Evolutionary conservation across 2,797 vertebrate species (phyloP).

Genomic region (Parauchenoglanis punctatus): DNA sequence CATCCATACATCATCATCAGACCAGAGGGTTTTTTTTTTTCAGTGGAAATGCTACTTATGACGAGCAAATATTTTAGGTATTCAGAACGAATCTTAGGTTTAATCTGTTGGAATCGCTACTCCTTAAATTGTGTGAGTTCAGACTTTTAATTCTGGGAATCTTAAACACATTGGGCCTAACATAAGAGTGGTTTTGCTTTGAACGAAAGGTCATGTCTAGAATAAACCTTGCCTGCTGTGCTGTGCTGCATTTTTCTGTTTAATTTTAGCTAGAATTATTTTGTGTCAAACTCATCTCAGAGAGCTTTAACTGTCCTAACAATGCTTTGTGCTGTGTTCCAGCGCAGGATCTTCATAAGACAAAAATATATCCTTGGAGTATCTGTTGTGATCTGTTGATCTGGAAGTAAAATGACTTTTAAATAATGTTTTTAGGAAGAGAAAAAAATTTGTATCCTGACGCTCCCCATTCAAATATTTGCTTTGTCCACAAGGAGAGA

Average conservation of each 20-base stretch:
- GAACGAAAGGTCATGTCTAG: not conserved
- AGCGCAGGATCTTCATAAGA: not conserved
- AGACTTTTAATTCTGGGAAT: not conserved
- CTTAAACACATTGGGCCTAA: not conserved
- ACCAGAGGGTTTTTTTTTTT: not conserved
- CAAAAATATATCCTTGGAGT: not conserved
- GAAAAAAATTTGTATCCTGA: not conserved
- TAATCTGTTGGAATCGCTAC: too few species aligned
- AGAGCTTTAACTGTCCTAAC: not conserved
- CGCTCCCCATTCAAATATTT: not conserved
- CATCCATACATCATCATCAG: not conserved
- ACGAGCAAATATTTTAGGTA: not conserved
- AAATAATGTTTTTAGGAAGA: not conserved
- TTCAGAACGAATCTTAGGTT: not conserved
- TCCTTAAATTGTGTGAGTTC: not conserved
- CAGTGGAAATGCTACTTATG: not conserved
- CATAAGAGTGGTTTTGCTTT: not conserved
- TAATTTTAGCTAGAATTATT: not conserved
- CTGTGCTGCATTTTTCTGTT: not conserved
- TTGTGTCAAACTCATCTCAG: not conserved
- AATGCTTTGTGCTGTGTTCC: not conserved
- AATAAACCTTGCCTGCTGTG: not conserved
- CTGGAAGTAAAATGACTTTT: not conserved
- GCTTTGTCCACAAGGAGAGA: not conserved
- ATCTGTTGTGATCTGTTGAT: not conserved